Percentiles rank a stretch among this genome's conserved stretches.
These are phyloP conservation scores for Adrianichthys oophorus DNA, from an alignment of 2,797 vertebrate genomes.

Conservation along the genomic window DNA sequence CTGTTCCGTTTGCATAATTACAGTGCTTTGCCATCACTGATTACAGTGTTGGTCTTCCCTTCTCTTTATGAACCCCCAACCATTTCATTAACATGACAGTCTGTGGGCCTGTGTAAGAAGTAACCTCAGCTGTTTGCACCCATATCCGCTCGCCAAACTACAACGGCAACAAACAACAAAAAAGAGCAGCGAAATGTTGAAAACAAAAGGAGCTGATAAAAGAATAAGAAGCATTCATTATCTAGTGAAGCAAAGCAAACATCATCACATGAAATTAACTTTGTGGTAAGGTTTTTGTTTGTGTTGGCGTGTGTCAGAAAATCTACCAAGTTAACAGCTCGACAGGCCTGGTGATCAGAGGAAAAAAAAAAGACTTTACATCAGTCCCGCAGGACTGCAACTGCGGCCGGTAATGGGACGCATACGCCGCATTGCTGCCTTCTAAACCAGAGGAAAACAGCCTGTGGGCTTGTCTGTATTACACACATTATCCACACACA, in stretches of 20 bases:
- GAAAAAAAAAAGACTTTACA: conserved; percentile 58
- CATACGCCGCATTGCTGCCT: conserved; percentile 62
- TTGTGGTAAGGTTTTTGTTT: conserved; percentile 35
- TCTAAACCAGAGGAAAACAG: conserved; percentile 70
- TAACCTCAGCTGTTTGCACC: conserved; percentile 56
- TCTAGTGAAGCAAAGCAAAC: conserved; percentile 44
- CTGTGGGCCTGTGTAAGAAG: conserved; percentile 50
- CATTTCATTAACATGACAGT: conserved; percentile 72
- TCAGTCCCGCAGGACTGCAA: conserved; percentile 66
- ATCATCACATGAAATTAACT: conserved; percentile 54
- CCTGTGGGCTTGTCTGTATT: conserved; percentile 60
- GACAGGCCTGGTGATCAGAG: conserved; percentile 68
- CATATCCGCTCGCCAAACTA: conserved; percentile 47
- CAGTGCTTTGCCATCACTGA: conserved; percentile 54
- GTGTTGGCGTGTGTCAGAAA: conserved; percentile 31
- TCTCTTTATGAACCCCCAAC: conserved; percentile 68
- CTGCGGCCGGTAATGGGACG: conserved; percentile 69
- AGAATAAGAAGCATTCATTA: conserved; percentile 45
- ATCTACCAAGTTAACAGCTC: conserved; percentile 50
- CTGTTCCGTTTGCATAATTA: conserved; percentile 67
- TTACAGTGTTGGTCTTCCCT: conserved; percentile 71
- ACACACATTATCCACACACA: conserved; percentile 37
- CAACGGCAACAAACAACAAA: conserved; percentile 19
- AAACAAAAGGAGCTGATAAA: conserved; percentile 20
- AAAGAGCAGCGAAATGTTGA: conserved; percentile 11